A percentile compares a stretch with the other conserved stretches of the same genome.
Evolutionary conservation across 2,113 vertebrate genomes (phyloP).

Genomic region (Gallinago undulata): DNA sequence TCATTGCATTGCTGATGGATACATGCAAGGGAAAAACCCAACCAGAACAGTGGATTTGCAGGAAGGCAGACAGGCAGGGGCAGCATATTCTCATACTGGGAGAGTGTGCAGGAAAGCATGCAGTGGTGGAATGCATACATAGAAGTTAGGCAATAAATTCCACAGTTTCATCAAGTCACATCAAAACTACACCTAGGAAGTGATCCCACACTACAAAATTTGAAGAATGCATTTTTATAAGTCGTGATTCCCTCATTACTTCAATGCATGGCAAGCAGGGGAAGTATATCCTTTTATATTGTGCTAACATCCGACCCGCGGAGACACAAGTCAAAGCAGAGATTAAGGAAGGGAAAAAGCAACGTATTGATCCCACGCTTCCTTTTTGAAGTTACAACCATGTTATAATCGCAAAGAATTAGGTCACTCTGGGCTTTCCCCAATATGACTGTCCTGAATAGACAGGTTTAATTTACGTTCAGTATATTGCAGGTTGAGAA

Average conservation of each 20-base stretch:
- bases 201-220: background rate
- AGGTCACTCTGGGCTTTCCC: constrained; percentile 26
- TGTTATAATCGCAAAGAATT: background rate
- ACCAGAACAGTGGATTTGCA: background rate
- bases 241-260: background rate
- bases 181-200: background rate
- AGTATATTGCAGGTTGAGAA: background rate
- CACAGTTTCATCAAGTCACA: background rate
- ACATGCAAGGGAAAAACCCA: background rate
- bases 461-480: background rate
- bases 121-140: background rate
- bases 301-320: background rate
- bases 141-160: background rate
- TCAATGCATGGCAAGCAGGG: background rate
- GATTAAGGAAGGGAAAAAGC: background rate
- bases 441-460: background rate
- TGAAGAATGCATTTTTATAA: background rate
- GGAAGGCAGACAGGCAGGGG: background rate
- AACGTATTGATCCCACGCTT: background rate
- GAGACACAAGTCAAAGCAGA: background rate
- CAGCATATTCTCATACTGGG: background rate
- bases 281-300: background rate
- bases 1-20: background rate
- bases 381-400: background rate
- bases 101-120: accelerated